Evolutionary conservation across 2,113 vertebrate species (phyloP).

Genomic region (Saccopteryx leptura): DNA sequence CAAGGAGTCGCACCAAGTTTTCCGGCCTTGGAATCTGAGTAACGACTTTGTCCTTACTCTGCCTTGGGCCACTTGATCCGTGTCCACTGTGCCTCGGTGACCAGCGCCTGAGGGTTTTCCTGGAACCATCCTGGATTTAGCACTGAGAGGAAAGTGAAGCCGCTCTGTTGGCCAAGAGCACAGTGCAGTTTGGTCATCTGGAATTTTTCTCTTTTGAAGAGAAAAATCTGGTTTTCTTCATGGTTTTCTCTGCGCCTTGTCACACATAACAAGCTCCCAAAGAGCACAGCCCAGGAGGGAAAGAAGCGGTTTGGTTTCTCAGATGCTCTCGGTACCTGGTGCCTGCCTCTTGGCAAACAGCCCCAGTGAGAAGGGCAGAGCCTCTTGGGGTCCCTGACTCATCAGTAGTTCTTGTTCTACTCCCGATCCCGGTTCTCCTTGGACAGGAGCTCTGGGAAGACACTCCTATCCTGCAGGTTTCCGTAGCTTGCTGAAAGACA

Average conservation of each 20-base stretch:
- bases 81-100: background rate
- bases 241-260: background rate
- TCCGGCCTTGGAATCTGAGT: background rate
- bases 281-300: background rate
- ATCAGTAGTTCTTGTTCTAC: background rate
- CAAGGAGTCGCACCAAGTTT: background rate
- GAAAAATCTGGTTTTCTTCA: background rate
- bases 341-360: background rate
- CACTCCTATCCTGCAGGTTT: background rate
- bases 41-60: background rate
- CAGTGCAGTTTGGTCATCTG: background rate
- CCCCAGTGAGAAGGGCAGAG: background rate
- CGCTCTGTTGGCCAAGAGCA: background rate
- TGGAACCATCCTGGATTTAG: background rate
- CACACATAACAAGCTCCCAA: background rate
- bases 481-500: background rate
- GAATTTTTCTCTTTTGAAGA: background rate
- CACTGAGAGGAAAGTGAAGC: background rate
- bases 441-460: background rate
- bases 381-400: background rate
- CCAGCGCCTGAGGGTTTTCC: background rate
- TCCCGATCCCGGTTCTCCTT: background rate
- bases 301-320: background rate
- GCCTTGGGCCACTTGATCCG: background rate
- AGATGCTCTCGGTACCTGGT: background rate